Evolutionary conservation across 2,888 invertebrate genomes (phyloP), one percentile per base, ranked within the genome.

Genomic region (Apeira syringaria): DNA sequence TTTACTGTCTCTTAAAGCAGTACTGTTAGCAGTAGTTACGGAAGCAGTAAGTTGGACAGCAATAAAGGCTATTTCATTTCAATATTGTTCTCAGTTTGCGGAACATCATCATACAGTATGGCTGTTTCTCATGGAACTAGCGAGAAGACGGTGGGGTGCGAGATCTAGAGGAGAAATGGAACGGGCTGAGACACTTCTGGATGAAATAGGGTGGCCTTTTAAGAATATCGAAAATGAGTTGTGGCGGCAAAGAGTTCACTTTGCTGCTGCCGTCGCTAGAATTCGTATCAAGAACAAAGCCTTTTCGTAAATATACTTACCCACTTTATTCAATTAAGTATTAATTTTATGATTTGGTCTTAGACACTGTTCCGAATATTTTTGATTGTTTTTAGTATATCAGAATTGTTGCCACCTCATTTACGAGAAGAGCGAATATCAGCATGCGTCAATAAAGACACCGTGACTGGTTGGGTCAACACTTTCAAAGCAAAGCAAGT

Each of bases 401-500:
- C 93, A 20, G 92, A 95, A 35, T 81, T 96, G 32, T 79, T 96
- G 9, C 96, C 96, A 0, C 64, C 79, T 0, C 95, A 95, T 74
- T 80, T 96, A 49, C 91, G 94, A 43, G 93, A 95, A 51, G 94
- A 94, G 39, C 91, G 93, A 43, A 90, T 94, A 13, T 91, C 92
- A 0, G 91, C 92, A 36, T 92, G 92, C 36, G 74, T 83, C 17
- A 73, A 85, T 56, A 80, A 89, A 53, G 75, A 92, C 15, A 83
- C 92, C 0, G 92, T 95, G 1, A 94, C 94, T 0, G 96, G 95
- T 50, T 96, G 96, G 96, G 93, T 96, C 6, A 96, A 96, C 80
- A 93, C 93, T 0, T 93, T 93, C 55, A 93, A 93, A 74, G 84
- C 94, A 2, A 92, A 92, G 94, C 93, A 73, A 72, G 74, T 70